Conservation (phyloP, 2,113 vertebrate genomes). For the Tor tambroides region DNA sequence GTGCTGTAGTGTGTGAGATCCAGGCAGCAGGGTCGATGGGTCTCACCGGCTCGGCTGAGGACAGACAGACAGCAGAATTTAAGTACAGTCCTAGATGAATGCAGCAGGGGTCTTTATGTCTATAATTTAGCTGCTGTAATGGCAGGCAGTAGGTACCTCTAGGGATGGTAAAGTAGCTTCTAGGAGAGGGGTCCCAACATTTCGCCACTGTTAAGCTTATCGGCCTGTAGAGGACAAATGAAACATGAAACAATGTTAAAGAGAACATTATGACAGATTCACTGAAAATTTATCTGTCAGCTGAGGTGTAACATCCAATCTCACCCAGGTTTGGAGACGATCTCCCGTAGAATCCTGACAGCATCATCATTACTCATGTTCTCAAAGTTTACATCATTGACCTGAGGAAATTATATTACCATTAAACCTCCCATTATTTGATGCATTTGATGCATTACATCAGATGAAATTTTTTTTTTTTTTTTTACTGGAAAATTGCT, state of each 20-base stretch:
- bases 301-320: slow-evolving; percentile 1
- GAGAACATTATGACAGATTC: not conserved
- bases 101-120: too few relatives aligned
- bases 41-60: slow-evolving; percentile 93
- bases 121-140: not conserved
- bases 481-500: too few relatives aligned
- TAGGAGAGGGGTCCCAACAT: slow-evolving; percentile 96
- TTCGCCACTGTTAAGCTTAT: slow-evolving; percentile 99
- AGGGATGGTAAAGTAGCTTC: slow-evolving; percentile 98
- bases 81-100: not conserved
- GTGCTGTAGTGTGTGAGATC: slow-evolving; percentile 97
- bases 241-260: not conserved
- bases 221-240: slow-evolving; percentile 76
- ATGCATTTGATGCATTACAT: not conserved
- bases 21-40: slow-evolving; percentile 98
- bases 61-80: slow-evolving; percentile 17
- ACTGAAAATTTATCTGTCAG: not conserved
- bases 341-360: slow-evolving; percentile 89
- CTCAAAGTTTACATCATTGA: slow-evolving; percentile 88
- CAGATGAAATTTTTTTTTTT: too few relatives aligned
- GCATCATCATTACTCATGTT: slow-evolving; percentile 82
- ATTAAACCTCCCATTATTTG: not conserved
- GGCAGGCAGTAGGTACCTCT: slow-evolving; percentile 78
- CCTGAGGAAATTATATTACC: slow-evolving; percentile 71
- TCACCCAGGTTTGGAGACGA: slow-evolving; percentile 94